Base-by-base conservation (phyloP, 2,113 vertebrate genomes). In the Trematocara stigmaticum region DNA sequence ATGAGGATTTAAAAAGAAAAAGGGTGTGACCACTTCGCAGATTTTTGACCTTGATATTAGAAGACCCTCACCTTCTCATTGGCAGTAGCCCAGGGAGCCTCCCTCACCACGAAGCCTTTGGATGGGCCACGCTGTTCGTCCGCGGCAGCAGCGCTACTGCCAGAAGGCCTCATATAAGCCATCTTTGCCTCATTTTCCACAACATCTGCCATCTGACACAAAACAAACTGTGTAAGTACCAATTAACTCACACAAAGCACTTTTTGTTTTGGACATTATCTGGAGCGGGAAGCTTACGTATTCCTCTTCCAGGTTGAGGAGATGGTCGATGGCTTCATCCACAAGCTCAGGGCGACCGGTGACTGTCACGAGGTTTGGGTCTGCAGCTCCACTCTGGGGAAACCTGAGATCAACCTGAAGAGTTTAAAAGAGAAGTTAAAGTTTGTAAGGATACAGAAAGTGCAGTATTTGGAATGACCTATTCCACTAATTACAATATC, bases 241-340 rank as follows among this genome's bases (percentile, higher is more conserved):
- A 35, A 26, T 29, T 4, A 69, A 38, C 4, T 34, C 49, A 40
- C 4, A 31, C 20, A 15, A 26, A 7, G 1, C 2, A 13, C 23
- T 18, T 66, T 12, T 81, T 13, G 7, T 16, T 31, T 59, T 59
- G 56, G 5, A 6, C 1, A 55, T 38, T 0, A 16, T 11, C 11
- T 29, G 31, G 5, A 55, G 3, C 18, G 13, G n/a, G 53, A 20
- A 6, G 93, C 98, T 96, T 96, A 99, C 98, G 3, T 97, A 99
- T 97, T 99, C 98, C 86, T 99, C 99, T 87, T 99, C 99, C 81
- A 99, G 94, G 93, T 99, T 99, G 40, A 99, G 96, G 89, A 99
- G 98, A 92, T 99, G 98, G 95, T 99, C 98, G 0, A 99, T 98
- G 93, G 98, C 99, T 95, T 99, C 98, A 90, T 99, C 99, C 90